A percentile compares a stretch with the other conserved stretches of the same genome.
Conservation (phyloP, 2,888 invertebrate genomes). For the Phaedon cochleariae region DNA sequence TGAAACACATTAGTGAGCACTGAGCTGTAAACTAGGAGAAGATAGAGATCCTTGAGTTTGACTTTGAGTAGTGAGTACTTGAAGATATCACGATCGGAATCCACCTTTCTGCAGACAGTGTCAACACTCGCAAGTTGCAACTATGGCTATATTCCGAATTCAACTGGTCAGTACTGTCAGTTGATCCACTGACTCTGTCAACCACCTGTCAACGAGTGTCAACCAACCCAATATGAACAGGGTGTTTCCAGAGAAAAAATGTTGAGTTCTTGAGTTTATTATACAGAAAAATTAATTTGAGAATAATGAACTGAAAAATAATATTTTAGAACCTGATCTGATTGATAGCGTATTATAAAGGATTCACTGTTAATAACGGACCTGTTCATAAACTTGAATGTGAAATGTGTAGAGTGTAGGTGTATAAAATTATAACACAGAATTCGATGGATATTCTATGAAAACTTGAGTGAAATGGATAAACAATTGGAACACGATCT, state of each 20-base stretch:
- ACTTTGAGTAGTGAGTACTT: too few species aligned
- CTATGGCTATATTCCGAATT: too few species aligned
- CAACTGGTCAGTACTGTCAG: too few species aligned
- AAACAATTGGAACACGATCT: slow-evolving; percentile 52
- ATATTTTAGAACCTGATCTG: not conserved
- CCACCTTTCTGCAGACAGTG: too few species aligned
- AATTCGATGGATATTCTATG: not conserved
- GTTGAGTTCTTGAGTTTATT: not conserved
- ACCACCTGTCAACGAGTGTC: slow-evolving; percentile 10
- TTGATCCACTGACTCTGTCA: too few species aligned
- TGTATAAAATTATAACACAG: not conserved
- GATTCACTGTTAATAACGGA: not conserved
- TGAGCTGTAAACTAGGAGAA: too few species aligned
- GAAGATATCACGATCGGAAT: too few species aligned
- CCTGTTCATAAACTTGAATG: not conserved
- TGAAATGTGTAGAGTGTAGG: not conserved
- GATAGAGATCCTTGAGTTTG: too few species aligned
- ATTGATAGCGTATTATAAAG: not conserved
- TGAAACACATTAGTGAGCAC: too few species aligned
- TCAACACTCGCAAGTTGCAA: too few species aligned
- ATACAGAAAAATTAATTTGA: not conserved
- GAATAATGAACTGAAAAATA: not conserved
- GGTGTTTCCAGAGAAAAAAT: not conserved
- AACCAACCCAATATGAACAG: not conserved
- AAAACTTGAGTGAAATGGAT: slow-evolving; percentile 48